Conservation (phyloP, 2,113 vertebrate genomes). For the Labrus mixtus region DNA sequence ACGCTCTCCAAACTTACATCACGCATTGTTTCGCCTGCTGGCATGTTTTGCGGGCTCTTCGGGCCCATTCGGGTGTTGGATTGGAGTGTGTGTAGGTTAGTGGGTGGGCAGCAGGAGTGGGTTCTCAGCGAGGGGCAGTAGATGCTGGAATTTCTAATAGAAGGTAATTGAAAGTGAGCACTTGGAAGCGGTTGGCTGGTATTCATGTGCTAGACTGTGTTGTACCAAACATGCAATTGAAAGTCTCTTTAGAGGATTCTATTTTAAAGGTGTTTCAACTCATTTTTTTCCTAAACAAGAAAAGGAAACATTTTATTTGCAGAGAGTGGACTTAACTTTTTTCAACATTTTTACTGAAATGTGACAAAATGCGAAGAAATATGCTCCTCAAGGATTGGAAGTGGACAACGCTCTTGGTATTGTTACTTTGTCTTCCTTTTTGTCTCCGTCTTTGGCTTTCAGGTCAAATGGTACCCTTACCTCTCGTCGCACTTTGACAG, state of each 20-base stretch:
- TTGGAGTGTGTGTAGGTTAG: slow-evolving; percentile 75
- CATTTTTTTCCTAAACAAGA: not conserved
- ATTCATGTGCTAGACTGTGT: slow-evolving; percentile 67
- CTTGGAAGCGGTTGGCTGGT: slow-evolving; percentile 57
- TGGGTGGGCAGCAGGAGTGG: slow-evolving; percentile 75
- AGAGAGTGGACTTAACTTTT: not conserved
- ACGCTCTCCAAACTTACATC: slow-evolving; percentile 74
- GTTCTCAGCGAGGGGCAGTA: slow-evolving; percentile 57
- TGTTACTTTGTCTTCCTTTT: slow-evolving; percentile 1
- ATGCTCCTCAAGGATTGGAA: slow-evolving; percentile 35
- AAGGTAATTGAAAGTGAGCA: slow-evolving; percentile 79
- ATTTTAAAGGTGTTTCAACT: slow-evolving; percentile 18
- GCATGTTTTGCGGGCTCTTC: slow-evolving; percentile 59
- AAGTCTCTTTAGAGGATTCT: slow-evolving; percentile 42
- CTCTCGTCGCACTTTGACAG: slow-evolving; percentile 23
- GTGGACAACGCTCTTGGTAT: slow-evolving; percentile 37
- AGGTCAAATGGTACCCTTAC: slow-evolving; percentile 25
- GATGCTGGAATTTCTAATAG: slow-evolving; percentile 76
- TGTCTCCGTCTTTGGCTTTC: slow-evolving; percentile 22
- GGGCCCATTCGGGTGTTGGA: slow-evolving; percentile 55
- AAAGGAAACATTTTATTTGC: slow-evolving; percentile 1
- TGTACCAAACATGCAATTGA: slow-evolving; percentile 27
- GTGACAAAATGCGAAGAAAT: slow-evolving; percentile 39
- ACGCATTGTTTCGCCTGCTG: slow-evolving; percentile 61
- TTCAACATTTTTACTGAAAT: slow-evolving; percentile 55